phyloP scores from a whole-genome alignment of 2,888 invertebrate genomes.

The Kuschelorhynchus macadamiae region DNA sequence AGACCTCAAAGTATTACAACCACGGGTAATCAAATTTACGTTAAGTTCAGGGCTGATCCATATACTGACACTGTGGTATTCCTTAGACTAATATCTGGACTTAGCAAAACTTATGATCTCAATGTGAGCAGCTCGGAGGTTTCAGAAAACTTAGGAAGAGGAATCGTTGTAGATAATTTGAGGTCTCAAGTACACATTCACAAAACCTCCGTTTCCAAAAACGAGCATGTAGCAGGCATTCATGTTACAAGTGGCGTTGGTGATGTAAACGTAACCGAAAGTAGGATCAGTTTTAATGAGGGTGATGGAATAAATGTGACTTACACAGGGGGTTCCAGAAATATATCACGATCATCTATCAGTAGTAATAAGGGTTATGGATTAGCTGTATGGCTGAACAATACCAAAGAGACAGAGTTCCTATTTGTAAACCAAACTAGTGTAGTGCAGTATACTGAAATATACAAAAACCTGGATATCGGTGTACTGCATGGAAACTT shows the following conservation, averaged over 20 bases:
- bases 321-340: constrained; percentile 93
- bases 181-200: constrained; percentile 91
- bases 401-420: constrained; percentile 84
- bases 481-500: constrained; percentile 95
- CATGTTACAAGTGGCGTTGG: constrained; percentile 93
- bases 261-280: constrained; percentile 93
- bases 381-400: constrained; percentile 90
- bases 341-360: constrained; percentile 88
- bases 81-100: constrained; percentile 83
- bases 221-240: constrained; percentile 91
- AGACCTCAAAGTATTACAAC: constrained; percentile 91
- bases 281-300: constrained; percentile 89
- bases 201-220: constrained; percentile 85
- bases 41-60: constrained; percentile 83
- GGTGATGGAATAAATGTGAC: constrained; percentile 97
- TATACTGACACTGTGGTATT: constrained; percentile 83
- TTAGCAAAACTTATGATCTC: constrained; percentile 86
- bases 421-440: constrained; percentile 88
- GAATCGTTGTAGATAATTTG: constrained; percentile 93
- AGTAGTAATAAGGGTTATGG: constrained; percentile 92
- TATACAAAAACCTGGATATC: constrained; percentile 88
- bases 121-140: constrained; percentile 89
- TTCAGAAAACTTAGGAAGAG: constrained; percentile 92
- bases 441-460: constrained; percentile 87
- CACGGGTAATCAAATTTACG: constrained; percentile 82